Base-by-base conservation (phyloP, 2,113 vertebrate genomes). In the Atlantisia rogersi region DNA sequence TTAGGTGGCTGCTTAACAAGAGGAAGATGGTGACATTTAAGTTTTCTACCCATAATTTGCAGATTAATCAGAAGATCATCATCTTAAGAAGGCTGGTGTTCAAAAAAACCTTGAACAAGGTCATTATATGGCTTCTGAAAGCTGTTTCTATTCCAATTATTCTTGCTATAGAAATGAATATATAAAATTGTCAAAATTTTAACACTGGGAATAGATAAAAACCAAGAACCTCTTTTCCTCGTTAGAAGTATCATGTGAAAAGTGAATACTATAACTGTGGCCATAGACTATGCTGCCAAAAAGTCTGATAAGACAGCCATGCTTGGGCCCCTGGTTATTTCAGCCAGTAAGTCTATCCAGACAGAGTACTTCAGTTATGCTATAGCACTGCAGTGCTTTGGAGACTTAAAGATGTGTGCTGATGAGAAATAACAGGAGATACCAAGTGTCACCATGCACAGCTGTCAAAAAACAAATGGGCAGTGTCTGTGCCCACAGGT, bases 181-280 rank as follows among this genome's bases (percentile, higher is more conserved):
- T 1, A 7, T 53, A 8, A 42, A 50, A 69, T 37, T 32, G 9
- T 40, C 13, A 50, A 55, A 64, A 44, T 64, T 55, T 77, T 71
- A 80, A n/a, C 4, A 40, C 15, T 60, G 21, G 21, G 21, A 81
- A 55, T 0, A 0, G 39, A 24, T 16, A 20, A 85, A 77, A 70
- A 2, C 2, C 12, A 70, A 50, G 69, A 62, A 29, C 12, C 2
- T 58, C 5, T 28, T 55, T 8, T 5, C 6, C 5, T 2, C 5
- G 50, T 71, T 55, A 55, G 15, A 92, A 68, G 2, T 28, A 32
- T 24, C 29, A 26, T 1, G 1, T 28, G 17, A n/a, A 68, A 80
- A 73, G 12, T 37, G 25, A 73, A 19, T 73, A 28, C 12, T 52
- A 4, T 5, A 44, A 1, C 11, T 85, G 12, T 14, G 12, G 3